Conservation (phyloP, 2,797 vertebrate species). For the Momotus momota region DNA sequence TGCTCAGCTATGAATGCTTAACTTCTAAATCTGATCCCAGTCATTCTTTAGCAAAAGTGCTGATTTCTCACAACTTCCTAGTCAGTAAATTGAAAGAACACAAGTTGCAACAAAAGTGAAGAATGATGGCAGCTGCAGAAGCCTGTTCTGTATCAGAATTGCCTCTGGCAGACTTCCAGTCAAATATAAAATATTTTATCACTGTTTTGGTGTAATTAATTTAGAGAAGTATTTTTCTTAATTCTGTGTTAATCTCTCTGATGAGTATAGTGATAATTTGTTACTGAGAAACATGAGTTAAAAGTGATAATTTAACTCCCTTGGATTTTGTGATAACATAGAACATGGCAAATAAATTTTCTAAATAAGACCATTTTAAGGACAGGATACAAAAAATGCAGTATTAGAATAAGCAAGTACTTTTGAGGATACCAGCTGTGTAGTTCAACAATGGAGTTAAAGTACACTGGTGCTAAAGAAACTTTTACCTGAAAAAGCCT, state of each 20-base stretch:
- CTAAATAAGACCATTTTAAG: constrained; percentile 22
- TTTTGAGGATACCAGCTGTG: neutral
- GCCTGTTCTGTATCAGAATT: neutral
- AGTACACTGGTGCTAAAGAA: neutral
- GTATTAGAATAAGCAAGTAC: neutral
- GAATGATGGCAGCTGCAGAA: neutral
- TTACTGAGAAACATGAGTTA: constrained; percentile 53
- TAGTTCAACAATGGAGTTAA: neutral
- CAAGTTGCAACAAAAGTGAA: neutral
- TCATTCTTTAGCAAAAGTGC: neutral
- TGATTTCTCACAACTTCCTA: neutral
- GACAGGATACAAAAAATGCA: neutral
- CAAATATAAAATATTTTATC: constrained; percentile 43
- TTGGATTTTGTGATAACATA: constrained; percentile 40
- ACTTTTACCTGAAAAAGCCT: neutral
- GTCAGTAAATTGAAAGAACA: neutral
- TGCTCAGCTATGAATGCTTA: neutral
- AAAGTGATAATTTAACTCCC: constrained; percentile 57
- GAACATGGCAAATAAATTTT: constrained; percentile 53
- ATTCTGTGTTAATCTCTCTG: constrained; percentile 44
- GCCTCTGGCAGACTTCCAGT: neutral
- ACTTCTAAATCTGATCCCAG: neutral
- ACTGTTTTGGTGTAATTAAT: constrained; percentile 42
- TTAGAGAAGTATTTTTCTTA: constrained; percentile 33
- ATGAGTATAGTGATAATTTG: constrained; percentile 58